A percentile compares a stretch with the other conserved stretches of the same genome.
Conservation (phyloP, 2,797 vertebrate species). For the Danio choprae region DNA sequence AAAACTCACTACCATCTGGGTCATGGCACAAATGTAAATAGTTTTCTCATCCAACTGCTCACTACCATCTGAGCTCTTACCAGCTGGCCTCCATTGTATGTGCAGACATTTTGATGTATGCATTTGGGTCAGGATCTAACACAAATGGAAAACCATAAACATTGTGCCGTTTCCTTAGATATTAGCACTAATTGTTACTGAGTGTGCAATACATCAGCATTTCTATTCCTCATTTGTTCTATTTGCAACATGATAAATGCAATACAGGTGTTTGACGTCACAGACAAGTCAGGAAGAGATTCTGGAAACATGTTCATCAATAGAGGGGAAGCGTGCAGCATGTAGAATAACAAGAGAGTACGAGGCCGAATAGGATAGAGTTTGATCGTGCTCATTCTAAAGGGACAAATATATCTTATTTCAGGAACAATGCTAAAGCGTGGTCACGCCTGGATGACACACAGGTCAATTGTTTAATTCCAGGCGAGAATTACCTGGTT, state of each 20-base stretch:
- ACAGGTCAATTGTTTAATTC: slow-evolving; percentile 72
- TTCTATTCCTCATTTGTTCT: slow-evolving; percentile 55
- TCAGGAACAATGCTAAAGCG: slow-evolving; percentile 59
- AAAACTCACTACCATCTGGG: no score
- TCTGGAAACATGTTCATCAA: slow-evolving; percentile 48
- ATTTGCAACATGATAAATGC: slow-evolving; percentile 49
- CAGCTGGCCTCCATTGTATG: no score
- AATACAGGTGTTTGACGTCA: slow-evolving; percentile 67
- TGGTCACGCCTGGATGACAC: slow-evolving; percentile 62
- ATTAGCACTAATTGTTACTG: slow-evolving; percentile 6
- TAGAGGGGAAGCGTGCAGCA: slow-evolving; percentile 37
- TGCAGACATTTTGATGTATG: slow-evolving; percentile 8
- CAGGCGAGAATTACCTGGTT: slow-evolving; percentile 73
- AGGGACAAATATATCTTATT: slow-evolving; percentile 30
- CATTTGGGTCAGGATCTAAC: neutral
- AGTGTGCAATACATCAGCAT: slow-evolving; percentile 46
- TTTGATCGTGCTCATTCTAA: slow-evolving; percentile 4
- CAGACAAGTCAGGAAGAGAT: slow-evolving; percentile 65
- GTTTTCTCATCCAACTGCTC: no score
- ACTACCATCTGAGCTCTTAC: no score
- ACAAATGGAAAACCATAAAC: neutral
- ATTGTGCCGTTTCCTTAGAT: slow-evolving; percentile 4
- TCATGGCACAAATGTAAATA: no score
- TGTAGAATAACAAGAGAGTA: slow-evolving; percentile 54
- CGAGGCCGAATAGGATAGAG: neutral